phyloP scores from a whole-genome alignment of 1,140 invertebrate species.

The Conus ventricosus region DNA sequence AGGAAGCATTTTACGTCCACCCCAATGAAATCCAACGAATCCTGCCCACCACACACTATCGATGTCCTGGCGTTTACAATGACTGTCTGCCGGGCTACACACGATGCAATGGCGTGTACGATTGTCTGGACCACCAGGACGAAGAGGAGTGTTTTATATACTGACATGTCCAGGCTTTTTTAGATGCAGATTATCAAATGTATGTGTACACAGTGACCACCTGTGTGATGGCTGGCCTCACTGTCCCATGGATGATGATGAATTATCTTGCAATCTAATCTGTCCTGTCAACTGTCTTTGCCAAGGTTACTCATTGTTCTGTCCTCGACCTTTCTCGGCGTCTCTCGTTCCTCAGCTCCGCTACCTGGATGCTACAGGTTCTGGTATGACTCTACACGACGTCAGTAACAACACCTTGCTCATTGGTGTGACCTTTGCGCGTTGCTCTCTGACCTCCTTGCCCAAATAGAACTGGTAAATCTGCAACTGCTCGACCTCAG shows the following conservation, averaged over 20 bases:
- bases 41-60: slow-evolving; percentile 2
- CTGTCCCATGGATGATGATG: too few species aligned
- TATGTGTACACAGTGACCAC: not conserved
- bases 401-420: not conserved
- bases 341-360: not conserved
- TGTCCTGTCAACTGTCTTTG: slow-evolving; percentile 10
- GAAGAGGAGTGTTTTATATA: not conserved
- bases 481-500: not conserved
- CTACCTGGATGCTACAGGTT: slow-evolving; percentile 11
- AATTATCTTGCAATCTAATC: not conserved
- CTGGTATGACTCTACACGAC: not conserved
- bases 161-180: not conserved
- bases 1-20: not conserved
- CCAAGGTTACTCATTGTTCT: not conserved
- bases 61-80: not conserved
- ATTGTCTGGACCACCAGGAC: not conserved
- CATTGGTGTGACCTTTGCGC: not conserved
- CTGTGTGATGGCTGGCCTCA: too few species aligned
- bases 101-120: not conserved
- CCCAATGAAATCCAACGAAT: not conserved
- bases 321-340: not conserved
- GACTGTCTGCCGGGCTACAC: slow-evolving; percentile 11
- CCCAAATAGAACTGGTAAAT: not conserved
- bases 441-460: not conserved
- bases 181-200: not conserved